Evolutionary conservation across 2,797 vertebrate species (phyloP), one percentile per base, ranked within the genome.

Genomic region (Xiphophorus birchmanni): DNA sequence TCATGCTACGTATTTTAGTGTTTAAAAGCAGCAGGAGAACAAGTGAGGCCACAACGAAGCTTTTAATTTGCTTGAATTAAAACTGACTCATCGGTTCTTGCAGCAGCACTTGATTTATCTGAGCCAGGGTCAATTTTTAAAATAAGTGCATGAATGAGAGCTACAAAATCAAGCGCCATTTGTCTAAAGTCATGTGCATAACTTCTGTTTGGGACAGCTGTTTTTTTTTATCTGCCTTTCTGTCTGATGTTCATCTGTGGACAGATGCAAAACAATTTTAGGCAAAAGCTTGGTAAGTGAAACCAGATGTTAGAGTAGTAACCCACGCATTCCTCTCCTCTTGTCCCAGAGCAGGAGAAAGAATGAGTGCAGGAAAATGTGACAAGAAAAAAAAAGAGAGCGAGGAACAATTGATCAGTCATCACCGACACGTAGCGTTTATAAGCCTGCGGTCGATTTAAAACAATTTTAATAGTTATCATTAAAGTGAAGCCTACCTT

Each of bases 301-400:
- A 96, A 95, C 96, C 98, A 99, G 98, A 99, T 99, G 98, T 97
- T 29, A 80, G 91, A 87, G 87, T 84, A 84, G 87, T 6, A 87
- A 89, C 91, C 91, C 89, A 90, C 86, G 80, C 95, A 96, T 95
- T 95, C 95, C 93, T 93, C 81, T 1, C 78, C 32, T 42, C 37
- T 23, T 42, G 90, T 89, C 90, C 84, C 75, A 75, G 73, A 54
- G 76, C 35, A 47, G n/a, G 42, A 18, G 82, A 80, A 84, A 80
- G 76, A 78, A 84, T 73, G 75, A 13, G 78, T 0, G 77, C 48
- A 80, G 48, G 74, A 75, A 77, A 76, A 80, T 81, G 74, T 79
- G 86, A 84, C 76, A 88, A 88, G 86, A 74, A 77, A 82, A 78
- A 0, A 11, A 13, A 10, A 29, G 3, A 74, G 10, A 69, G 35